These are phyloP conservation scores for Dysdera silvatica DNA, from an alignment of 1,140 invertebrate genomes.

Conservation along the genomic window DNA sequence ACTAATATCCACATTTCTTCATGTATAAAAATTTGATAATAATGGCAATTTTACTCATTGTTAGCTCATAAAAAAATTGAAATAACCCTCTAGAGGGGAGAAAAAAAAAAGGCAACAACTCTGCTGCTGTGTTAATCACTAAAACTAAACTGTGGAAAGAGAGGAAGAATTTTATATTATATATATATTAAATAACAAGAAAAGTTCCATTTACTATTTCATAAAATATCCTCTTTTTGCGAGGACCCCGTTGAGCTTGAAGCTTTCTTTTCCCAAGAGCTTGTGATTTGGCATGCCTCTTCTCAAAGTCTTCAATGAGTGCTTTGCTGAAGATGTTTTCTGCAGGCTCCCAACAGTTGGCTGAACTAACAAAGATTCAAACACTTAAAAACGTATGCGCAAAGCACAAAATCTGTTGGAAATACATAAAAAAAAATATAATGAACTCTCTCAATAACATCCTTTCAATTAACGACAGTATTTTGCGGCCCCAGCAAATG, in stretches of 20 bases:
- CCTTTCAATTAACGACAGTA: no score
- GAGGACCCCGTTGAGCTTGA: neutral
- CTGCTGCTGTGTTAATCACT: neutral
- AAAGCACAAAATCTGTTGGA: neutral
- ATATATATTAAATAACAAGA: neutral
- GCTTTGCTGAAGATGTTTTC: constrained; percentile 52
- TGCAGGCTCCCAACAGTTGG: constrained; percentile 70
- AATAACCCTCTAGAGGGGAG: neutral
- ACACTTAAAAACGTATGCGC: neutral
- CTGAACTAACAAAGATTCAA: constrained; percentile 11
- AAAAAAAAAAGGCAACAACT: neutral
- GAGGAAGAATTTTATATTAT: neutral
- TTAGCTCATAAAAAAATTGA: neutral
- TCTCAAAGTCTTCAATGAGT: constrained; percentile 24
- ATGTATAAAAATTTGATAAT: no score
- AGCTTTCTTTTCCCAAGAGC: constrained; percentile 1
- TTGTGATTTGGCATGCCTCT: neutral
- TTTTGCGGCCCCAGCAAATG: no score
- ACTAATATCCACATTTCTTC: no score
- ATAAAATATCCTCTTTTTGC: constrained; percentile 19
- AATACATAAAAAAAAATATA: neutral
- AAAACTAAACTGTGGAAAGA: neutral
- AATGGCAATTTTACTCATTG: neutral
- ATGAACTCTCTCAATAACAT: neutral
- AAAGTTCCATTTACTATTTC: constrained; percentile 2